Base-by-base conservation (phyloP, 2,888 invertebrate genomes). In the Machimus atricapillus region DNA sequence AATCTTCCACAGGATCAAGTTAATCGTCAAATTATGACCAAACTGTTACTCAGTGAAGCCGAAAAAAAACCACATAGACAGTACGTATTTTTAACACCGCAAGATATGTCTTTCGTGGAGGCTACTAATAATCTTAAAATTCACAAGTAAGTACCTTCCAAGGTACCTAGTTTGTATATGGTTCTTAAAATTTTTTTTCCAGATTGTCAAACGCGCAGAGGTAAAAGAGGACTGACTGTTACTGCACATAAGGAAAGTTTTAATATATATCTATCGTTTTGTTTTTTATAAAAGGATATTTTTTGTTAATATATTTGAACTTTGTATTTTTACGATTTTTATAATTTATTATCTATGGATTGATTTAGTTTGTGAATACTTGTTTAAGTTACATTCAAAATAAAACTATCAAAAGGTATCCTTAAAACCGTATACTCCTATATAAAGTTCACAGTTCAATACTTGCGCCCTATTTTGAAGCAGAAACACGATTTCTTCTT, bases 11-110 rank as follows among this genome's bases (percentile, higher is more conserved):
- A 97, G 97, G 98, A 98, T 92, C 95, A 96, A 93, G 94, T 97
- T 83, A 97, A 97, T 92, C 94, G 98, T 43, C 94, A 95, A 89
- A 94, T 95, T 88, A 96, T 96, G 90, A 95, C 97, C 93, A 95
- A 96, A 89, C 94, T 97, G 91, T 94, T 98, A 89, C 92, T 97
- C 87, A 93, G 94, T 89, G 96, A 97, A 91, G 97, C 98, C 7
- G 94, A 94, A 85, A 93, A 93, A 79, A 95, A 95, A 91, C 93
- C 93, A 8, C 92, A 94, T 87, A 93, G 95, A 3, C 98, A 98
- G 93, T 98, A 96, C 93, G 96, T 97, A 89, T 98, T 98, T 92
- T 94, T 98, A 37, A 97, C 98, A 76, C 98, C 98, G 43, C 95
- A 97, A 91, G 96, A 97, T 91, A 94, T 96, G 16, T 94, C 95